Base-by-base conservation (phyloP, 2,797 vertebrate species). In the Siniperca undulata region DNA sequence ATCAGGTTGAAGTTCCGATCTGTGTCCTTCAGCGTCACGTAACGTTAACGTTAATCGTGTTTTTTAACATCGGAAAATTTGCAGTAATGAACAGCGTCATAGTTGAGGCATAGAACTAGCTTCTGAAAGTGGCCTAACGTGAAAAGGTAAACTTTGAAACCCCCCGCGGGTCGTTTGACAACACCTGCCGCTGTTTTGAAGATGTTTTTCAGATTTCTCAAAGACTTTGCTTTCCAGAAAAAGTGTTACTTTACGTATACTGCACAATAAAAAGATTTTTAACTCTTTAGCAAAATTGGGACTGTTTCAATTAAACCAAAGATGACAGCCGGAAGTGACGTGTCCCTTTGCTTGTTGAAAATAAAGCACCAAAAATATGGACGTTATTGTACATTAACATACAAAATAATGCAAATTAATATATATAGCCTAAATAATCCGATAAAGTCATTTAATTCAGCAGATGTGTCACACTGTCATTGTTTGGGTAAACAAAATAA, bases 301-400 rank as follows among this genome's bases (percentile, higher is more conserved):
- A 2, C n/a, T 8, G 17, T 14, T 48, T 70, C 24, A 71, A 77
- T 42, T 40, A 59, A 60, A 0, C 3, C 16, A 20, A 11, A 44
- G 2, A 27, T 8, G 20, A 17, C 36, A 13, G 5, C 76, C 16
- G 52, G 81, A 70, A 59, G 17, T 74, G 53, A 79, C 36, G 71
- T 70, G 7, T 19, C 1, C 9, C 0, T 74, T 27, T 17, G 40
- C 24, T 9, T 17, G 12, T 2, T 53, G 20, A 42, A 59, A 3
- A 5, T 55, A 5, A 36, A 44, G 2, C n/a, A 10, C 0, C 0
- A 16, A 8, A 52, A 70, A 53, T 10, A n/a, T 3, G 3, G 11
- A 10, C 4, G 19, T 66, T 20, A 38, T 14, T 67, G 1, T n/a
- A 20, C 10, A 24, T 34, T 0, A 9, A 42, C 9, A 24, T 34